These are phyloP conservation scores for Selenia dentaria DNA, from an alignment of 2,888 invertebrate species.

Conservation along the genomic window DNA sequence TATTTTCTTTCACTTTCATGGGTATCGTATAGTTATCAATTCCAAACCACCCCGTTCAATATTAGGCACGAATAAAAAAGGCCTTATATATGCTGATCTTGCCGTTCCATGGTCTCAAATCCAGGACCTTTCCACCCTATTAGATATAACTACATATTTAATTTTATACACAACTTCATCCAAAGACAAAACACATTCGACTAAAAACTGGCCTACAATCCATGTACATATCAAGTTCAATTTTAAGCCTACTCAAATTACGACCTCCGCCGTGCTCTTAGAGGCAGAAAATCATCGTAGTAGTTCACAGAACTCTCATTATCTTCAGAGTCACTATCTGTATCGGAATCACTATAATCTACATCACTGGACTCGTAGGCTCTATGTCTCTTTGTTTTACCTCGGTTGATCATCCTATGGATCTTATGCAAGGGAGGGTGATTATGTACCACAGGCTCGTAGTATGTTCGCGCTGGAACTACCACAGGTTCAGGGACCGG, in stretches of 20 bases:
- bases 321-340: conserved; percentile 21
- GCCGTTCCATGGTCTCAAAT: no score
- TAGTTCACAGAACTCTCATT: conserved; percentile 31
- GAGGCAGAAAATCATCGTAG: conserved; percentile 34
- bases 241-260: not conserved
- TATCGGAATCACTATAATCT: conserved; percentile 15
- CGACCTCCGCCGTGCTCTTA: conserved; percentile 14
- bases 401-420: conserved; percentile 40
- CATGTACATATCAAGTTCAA: no score
- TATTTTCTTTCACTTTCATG: no score
- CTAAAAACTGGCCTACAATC: no score
- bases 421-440: conserved; percentile 61
- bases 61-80: no score
- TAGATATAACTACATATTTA: no score
- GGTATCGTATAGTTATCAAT: no score
- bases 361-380: conserved; percentile 15
- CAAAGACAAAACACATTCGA: no score
- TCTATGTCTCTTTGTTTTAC: conserved; percentile 10
- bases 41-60: no score
- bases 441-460: conserved; percentile 62
- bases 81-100: no score
- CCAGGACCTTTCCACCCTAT: no score
- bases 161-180: no score
- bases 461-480: conserved; percentile 53
- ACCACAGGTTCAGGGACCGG: conserved; percentile 44